A percentile compares a stretch with the other conserved stretches of the same genome.
These are phyloP conservation scores for Enchytraeus crypticus DNA, from an alignment of 2,888 invertebrate species.

Conservation along the genomic window DNA sequence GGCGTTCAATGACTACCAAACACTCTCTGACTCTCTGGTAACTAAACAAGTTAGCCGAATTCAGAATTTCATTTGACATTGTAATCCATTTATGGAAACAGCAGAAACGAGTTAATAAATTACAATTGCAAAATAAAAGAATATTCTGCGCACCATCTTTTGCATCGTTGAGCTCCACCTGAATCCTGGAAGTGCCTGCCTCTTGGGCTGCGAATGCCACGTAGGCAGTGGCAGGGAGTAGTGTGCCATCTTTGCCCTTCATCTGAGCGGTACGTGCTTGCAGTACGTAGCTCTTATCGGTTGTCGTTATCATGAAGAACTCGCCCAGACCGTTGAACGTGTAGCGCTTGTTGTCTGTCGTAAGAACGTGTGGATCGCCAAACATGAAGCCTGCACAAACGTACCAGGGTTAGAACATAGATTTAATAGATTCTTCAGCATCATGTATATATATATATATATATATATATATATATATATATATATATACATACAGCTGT, in stretches of 20 bases:
- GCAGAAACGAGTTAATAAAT: too few relatives aligned
- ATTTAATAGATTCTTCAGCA: not conserved
- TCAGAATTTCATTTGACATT: too few relatives aligned
- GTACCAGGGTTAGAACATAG: not conserved
- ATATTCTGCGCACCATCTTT: not conserved
- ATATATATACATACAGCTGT: too few relatives aligned
- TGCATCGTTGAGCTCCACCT: slow-evolving; percentile 1
- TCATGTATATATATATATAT: too few relatives aligned
- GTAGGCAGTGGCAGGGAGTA: not conserved
- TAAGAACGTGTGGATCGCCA: slow-evolving; percentile 9
- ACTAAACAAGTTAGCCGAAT: too few relatives aligned
- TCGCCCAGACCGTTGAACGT: slow-evolving; percentile 14
- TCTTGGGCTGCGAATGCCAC: slow-evolving; percentile 1
- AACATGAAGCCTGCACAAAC: slow-evolving; percentile 6
- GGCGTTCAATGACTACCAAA: too few relatives aligned
- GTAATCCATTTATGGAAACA: too few relatives aligned
- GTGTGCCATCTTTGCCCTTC: not conserved
- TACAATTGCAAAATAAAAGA: too few relatives aligned
- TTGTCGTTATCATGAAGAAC: slow-evolving; percentile 3
- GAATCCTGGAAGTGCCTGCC: not conserved
- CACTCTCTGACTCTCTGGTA: too few relatives aligned
- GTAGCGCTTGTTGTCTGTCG: slow-evolving; percentile 4
- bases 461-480: too few relatives aligned
- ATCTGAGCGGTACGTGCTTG: slow-evolving; percentile 2
- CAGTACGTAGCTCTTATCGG: not conserved